A percentile compares a stretch with the other conserved stretches of the same genome.
phyloP scores from a whole-genome alignment of 2,797 vertebrate genomes.

The Pterois miles region DNA sequence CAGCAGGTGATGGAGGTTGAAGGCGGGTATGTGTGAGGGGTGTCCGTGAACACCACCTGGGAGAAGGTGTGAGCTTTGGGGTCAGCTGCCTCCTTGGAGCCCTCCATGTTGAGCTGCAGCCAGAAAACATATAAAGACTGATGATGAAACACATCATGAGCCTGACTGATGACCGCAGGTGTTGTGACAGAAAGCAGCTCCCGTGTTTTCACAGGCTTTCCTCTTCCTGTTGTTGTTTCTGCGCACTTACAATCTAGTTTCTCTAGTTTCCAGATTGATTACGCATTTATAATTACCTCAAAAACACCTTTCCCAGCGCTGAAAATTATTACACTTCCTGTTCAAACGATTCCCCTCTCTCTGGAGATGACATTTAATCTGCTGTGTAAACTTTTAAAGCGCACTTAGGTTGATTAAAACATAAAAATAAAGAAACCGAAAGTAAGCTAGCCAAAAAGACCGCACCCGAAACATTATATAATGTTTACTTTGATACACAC shows the following conservation, averaged over 20 bases:
- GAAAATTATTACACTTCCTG: accelerated
- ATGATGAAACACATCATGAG: background rate
- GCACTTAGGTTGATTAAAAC: background rate
- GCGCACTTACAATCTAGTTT: conserved; percentile 5
- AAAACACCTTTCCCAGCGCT: background rate
- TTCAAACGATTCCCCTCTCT: accelerated
- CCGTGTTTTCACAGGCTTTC: background rate
- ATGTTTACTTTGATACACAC: background rate
- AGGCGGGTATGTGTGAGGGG: conserved; percentile 83
- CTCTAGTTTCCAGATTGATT: background rate
- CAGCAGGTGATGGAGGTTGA: conserved; percentile 80
- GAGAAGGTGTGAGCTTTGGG: conserved; percentile 76
- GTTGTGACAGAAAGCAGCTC: background rate
- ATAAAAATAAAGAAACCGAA: conserved; percentile 49
- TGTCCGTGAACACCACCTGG: conserved; percentile 87
- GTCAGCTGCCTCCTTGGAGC: conserved; percentile 48
- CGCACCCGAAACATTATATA: background rate
- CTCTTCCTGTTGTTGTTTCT: conserved; percentile 19
- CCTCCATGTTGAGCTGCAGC: conserved; percentile 76
- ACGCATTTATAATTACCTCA: background rate
- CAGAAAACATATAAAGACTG: background rate
- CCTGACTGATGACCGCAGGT: conserved; percentile 34
- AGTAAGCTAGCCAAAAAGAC: conserved; percentile 3
- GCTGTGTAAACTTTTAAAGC: background rate
- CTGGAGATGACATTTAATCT: accelerated